These are phyloP conservation scores for Acleris holmiana DNA, from an alignment of 2,888 invertebrate species.

Conservation along the genomic window DNA sequence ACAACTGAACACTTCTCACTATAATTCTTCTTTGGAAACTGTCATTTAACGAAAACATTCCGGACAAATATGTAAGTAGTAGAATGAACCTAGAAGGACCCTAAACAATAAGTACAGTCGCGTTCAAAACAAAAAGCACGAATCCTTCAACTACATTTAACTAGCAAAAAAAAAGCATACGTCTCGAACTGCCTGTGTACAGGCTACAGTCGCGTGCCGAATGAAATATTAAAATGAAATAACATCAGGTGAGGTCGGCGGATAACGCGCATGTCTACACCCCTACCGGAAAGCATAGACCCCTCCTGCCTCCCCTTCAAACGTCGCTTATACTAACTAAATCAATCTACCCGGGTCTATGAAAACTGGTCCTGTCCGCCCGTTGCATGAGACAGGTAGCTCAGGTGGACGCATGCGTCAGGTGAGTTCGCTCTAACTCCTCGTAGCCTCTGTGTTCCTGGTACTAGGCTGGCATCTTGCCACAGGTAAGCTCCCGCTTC, in stretches of 20 bases:
- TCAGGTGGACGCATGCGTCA: constrained; percentile 81
- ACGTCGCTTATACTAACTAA: constrained; percentile 42
- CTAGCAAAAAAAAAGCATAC: too few species aligned
- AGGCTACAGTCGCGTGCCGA: constrained; percentile 31
- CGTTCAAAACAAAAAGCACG: too few species aligned
- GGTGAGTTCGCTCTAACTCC: constrained; percentile 60
- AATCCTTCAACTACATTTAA: too few species aligned
- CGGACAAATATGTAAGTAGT: too few species aligned
- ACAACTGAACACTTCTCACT: too few species aligned
- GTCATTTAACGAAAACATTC: too few species aligned
- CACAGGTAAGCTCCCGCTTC: constrained; percentile 81
- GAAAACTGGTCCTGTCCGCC: constrained; percentile 49
- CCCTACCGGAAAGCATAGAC: constrained; percentile 36
- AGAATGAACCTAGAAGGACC: too few species aligned
- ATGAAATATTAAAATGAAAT: constrained; percentile 47
- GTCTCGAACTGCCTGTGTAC: not conserved
- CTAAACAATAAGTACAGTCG: too few species aligned
- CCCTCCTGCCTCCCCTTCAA: constrained; percentile 39
- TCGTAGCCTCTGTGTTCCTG: constrained; percentile 61
- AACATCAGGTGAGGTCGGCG: constrained; percentile 36
- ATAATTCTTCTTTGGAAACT: too few species aligned
- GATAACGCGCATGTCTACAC: constrained; percentile 37
- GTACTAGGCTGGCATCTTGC: constrained; percentile 83
- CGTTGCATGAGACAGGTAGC: constrained; percentile 59
- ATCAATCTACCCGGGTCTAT: constrained; percentile 44